Evolutionary conservation across 1,140 invertebrate genomes (phyloP).

Genomic region (Pseudomyrmex pallidus): DNA sequence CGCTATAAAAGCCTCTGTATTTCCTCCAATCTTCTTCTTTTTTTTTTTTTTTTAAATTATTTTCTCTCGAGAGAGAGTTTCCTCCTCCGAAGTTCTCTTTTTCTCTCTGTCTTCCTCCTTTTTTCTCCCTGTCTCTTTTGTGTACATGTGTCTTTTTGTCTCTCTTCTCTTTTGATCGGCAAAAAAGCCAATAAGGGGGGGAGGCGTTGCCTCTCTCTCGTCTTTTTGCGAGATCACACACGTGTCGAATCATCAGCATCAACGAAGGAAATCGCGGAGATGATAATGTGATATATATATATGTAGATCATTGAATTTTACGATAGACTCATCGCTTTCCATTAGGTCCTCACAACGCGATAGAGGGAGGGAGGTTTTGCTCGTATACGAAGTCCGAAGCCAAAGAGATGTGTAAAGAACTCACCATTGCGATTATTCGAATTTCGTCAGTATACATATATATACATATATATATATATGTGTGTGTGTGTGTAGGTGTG

Average conservation of each 20-base stretch:
- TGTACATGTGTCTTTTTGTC: slow-evolving; percentile 20
- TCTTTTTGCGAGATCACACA: background rate
- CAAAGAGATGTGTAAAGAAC: slow-evolving; percentile 25
- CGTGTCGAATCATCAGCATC: background rate
- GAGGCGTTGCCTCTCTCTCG: background rate
- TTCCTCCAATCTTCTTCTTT: slow-evolving; percentile 38
- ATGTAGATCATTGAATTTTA: slow-evolving; percentile 17
- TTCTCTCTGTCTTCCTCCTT: slow-evolving; percentile 42
- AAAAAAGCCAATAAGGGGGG: too few relatives aligned
- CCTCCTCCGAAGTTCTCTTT: background rate
- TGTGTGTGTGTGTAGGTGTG: too few relatives aligned
- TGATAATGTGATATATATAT: too few relatives aligned
- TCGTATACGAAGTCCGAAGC: slow-evolving; percentile 4
- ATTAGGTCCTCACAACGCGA: slow-evolving; percentile 7
- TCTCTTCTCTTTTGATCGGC: background rate
- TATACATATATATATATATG: background rate
- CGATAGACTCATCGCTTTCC: slow-evolving; percentile 15
- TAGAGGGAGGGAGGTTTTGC: too few relatives aligned
- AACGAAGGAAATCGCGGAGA: background rate
- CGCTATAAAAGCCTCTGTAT: slow-evolving; percentile 57
- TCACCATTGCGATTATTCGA: background rate
- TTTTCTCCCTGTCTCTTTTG: background rate
- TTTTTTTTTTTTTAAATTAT: slow-evolving; percentile 38
- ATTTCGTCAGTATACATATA: background rate
- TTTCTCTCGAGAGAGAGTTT: slow-evolving; percentile 4